Evolutionary conservation across 2,888 invertebrate species (phyloP).

Genomic region (Seira ritae): DNA sequence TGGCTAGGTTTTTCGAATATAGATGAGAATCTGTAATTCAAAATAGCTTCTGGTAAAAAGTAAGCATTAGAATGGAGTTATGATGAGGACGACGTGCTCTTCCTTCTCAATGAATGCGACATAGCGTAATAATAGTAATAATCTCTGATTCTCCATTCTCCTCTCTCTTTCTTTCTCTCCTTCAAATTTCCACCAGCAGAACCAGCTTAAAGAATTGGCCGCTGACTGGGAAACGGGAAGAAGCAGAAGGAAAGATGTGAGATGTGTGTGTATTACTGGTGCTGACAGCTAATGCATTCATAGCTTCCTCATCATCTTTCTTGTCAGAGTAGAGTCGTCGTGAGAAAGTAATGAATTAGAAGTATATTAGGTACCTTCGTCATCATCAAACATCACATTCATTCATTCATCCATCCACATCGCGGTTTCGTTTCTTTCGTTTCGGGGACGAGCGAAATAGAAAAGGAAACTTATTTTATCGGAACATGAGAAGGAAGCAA

Average conservation of each 20-base stretch:
- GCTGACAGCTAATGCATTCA: slow-evolving; percentile 64
- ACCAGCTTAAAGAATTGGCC: background rate
- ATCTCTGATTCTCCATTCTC: slow-evolving; percentile 17
- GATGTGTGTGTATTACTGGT: slow-evolving; percentile 33
- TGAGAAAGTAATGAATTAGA: slow-evolving; percentile 64
- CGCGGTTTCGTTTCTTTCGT: background rate
- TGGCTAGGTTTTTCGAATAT: slow-evolving; percentile 18
- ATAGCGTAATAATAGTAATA: slow-evolving; percentile 30
- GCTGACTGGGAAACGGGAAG: background rate
- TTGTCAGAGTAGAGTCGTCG: slow-evolving; percentile 48
- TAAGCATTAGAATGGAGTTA: background rate
- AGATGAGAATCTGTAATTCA: slow-evolving; percentile 58
- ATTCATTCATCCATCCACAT: too few species aligned
- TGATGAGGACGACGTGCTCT: slow-evolving; percentile 15
- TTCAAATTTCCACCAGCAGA: background rate
- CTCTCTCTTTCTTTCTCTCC: background rate
- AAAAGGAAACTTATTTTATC: background rate
- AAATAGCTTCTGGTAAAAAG: slow-evolving; percentile 29
- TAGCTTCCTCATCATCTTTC: slow-evolving; percentile 63
- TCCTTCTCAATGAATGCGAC: slow-evolving; percentile 14
- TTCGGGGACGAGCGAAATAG: background rate
- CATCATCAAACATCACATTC: background rate
- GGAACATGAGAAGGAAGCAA: background rate
- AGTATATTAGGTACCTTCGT: slow-evolving; percentile 26
- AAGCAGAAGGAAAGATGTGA: slow-evolving; percentile 17